phyloP scores from a whole-genome alignment of 1,140 invertebrate genomes.

The Drosophila repleta region DNA sequence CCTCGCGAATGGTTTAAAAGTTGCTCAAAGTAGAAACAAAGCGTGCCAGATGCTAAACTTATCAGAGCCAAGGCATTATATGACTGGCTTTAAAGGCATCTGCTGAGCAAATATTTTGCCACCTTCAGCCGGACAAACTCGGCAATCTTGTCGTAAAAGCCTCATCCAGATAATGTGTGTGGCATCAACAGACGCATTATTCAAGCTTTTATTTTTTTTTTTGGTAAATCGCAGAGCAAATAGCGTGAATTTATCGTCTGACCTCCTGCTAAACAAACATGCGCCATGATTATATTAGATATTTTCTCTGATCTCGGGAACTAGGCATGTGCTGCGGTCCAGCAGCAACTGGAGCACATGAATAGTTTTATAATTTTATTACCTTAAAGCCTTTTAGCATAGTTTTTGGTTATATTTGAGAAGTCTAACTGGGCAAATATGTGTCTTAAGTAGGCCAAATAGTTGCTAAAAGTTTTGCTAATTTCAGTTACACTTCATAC shows the following conservation, averaged over 20 bases:
- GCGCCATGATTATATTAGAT: constrained; percentile 12
- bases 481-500: too few relatives aligned
- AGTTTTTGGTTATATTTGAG: too few relatives aligned
- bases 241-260: constrained; percentile 10
- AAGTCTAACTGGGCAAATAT: too few relatives aligned
- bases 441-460: too few relatives aligned
- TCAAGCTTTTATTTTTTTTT: constrained; percentile 8
- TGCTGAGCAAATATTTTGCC: constrained; percentile 15
- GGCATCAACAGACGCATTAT: constrained; percentile 49
- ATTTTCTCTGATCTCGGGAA: too few relatives aligned
- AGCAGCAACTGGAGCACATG: too few relatives aligned
- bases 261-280: constrained; percentile 32
- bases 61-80: background rate
- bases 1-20: background rate
- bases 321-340: background rate
- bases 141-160: background rate
- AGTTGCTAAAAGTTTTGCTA: too few relatives aligned
- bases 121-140: background rate
- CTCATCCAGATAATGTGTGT: constrained; percentile 16
- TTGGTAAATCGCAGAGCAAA: constrained; percentile 7
- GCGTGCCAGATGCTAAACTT: constrained; percentile 12
- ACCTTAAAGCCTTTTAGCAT: too few relatives aligned
- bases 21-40: background rate
- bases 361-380: too few relatives aligned
- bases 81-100: constrained; percentile 3